Base-by-base conservation (phyloP, 2,888 invertebrate genomes). In the Julus scanicus region DNA sequence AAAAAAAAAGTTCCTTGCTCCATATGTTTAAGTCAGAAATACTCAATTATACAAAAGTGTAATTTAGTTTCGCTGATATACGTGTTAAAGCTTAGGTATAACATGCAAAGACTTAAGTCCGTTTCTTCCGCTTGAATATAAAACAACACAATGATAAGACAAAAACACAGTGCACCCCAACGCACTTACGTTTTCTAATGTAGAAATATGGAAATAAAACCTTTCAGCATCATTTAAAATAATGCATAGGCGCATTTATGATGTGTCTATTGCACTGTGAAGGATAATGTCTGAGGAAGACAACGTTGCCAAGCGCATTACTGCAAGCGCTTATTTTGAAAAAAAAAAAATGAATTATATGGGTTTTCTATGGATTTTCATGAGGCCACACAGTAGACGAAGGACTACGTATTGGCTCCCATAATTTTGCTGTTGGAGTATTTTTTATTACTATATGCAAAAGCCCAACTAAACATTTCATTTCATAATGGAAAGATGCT, bases 241-340 rank as follows among this genome's bases (percentile, higher is more conserved):
- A 80, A 80, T 80, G 80, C 80, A 80, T 39, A 80, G 80, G 80
- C 80, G 37, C 80, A 80, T 80, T 80, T 80, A 80, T 80, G 80
- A 80, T 80, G 80, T 80, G 80, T 80, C 80, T 80, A 80, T 80
- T 80, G 80, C 80, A 80, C 80, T 80, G 80, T 80, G 80, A 80
- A 39, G 80, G 80, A 80, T 80, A 80, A 80, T 80, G 80, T 80
- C 80, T 80, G 37, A 80, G 37, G 80, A 37, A 80, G 80, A 80
- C 80, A 39, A 80, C 80, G 37, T 37, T 80, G 80, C 80, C 80
- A 37, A 80, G 80, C 80, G 80, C 80, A 80, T 80, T 39, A 80
- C 37, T 80, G 37, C 80, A 13, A 80, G 37, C 80, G 80, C 37
- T 80, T 80, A 80, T 80, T 80, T 80, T 15, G 37, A 13, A 37